Conservation (phyloP, 2,113 vertebrate species). For the Caretta caretta region DNA sequence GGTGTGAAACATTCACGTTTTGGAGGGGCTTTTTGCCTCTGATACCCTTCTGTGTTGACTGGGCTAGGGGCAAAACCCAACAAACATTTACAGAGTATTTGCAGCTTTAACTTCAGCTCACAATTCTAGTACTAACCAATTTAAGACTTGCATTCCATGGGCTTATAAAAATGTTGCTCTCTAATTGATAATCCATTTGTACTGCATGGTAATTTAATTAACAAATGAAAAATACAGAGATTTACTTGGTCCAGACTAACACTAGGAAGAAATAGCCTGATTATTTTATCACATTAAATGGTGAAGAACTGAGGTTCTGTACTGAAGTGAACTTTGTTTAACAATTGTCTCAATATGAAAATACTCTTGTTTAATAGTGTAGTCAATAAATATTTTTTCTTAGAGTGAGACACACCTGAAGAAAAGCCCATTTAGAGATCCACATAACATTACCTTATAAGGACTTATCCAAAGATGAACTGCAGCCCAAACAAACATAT, state of each 20-base stretch:
- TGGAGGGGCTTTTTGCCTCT: not conserved
- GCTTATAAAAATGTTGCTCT: not conserved
- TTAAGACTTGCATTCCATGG: not conserved
- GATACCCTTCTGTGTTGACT: not conserved
- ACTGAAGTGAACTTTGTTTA: not conserved
- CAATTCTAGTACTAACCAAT: not conserved
- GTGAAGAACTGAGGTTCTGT: not conserved
- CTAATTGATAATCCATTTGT: not conserved
- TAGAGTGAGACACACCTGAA: not conserved
- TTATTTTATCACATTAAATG: not conserved
- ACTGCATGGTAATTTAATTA: not conserved
- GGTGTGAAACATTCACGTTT: not conserved
- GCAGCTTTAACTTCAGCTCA: not conserved
- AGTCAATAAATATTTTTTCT: not conserved
- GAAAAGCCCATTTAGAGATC: not conserved
- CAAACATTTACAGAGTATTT: not conserved
- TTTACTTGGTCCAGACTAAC: not conserved
- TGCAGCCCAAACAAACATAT: not conserved
- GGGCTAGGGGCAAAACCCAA: not conserved
- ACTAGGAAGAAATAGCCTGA: rapidly evolving
- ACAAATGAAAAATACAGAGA: not conserved
- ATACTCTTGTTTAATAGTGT: not conserved
- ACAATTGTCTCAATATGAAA: not conserved
- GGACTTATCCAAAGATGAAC: not conserved
- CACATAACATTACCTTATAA: not conserved